These are phyloP conservation scores for Odontomachus brunneus DNA, from an alignment of 1,140 invertebrate genomes.

Conservation along the genomic window DNA sequence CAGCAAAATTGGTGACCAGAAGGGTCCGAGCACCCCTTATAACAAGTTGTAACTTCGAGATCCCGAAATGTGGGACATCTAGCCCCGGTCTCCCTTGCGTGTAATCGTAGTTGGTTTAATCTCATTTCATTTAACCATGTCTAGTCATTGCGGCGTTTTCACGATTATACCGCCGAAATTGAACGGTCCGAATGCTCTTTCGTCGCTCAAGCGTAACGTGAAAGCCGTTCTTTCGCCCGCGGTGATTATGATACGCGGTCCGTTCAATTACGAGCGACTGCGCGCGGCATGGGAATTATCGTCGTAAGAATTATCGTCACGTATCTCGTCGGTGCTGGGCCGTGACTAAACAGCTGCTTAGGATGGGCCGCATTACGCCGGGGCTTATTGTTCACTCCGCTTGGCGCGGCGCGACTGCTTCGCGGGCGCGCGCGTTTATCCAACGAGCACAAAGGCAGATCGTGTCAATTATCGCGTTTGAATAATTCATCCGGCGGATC, in stretches of 20 bases:
- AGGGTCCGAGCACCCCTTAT: too few species aligned
- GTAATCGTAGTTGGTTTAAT: too few species aligned
- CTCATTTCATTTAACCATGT: too few species aligned
- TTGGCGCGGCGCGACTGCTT: background rate
- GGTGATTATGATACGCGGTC: conserved; percentile 36
- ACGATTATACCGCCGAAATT: conserved; percentile 35
- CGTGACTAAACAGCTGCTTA: conserved; percentile 71
- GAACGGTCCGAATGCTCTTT: conserved; percentile 40
- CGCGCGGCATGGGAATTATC: background rate
- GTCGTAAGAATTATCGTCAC: conserved; percentile 60
- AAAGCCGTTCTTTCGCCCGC: conserved; percentile 55
- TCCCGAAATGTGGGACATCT: too few species aligned
- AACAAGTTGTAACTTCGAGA: too few species aligned
- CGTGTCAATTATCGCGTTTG: conserved; percentile 39
- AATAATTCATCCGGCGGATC: conserved; percentile 45
- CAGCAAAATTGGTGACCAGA: too few species aligned
- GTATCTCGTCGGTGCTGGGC: conserved; percentile 67
- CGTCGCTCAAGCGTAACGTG: conserved; percentile 36
- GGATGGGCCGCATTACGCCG: conserved; percentile 15
- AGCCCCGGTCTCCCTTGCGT: too few species aligned
- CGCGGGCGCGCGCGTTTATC: background rate
- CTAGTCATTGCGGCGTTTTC: conserved; percentile 40
- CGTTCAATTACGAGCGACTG: conserved; percentile 53
- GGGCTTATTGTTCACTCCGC: conserved; percentile 22
- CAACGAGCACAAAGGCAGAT: conserved; percentile 29